A percentile compares a stretch with the other conserved stretches of the same genome.
Conservation (phyloP, 92 coral and sea anemone genomes). For the Paragorgia papillata region DNA sequence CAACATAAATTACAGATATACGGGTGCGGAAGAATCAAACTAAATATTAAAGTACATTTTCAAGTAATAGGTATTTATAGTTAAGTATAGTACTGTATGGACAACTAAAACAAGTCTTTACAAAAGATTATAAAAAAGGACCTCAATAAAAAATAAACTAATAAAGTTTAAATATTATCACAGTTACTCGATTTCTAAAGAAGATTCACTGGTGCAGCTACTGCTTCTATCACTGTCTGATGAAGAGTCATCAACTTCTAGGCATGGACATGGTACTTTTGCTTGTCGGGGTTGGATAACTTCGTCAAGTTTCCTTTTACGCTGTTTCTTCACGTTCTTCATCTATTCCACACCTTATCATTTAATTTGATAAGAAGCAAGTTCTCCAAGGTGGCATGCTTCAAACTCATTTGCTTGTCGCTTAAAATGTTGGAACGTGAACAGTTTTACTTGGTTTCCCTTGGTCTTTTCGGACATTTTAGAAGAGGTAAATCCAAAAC, state of each 20-base stretch:
- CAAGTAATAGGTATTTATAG: too few relatives aligned
- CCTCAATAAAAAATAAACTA: not conserved
- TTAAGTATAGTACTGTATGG: too few relatives aligned
- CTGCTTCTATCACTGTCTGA: too few relatives aligned
- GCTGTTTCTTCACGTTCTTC: not conserved
- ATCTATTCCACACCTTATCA: not conserved
- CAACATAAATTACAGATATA: too few relatives aligned
- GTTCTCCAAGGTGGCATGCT: slow-evolving; percentile 11
- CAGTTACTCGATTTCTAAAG: not conserved
- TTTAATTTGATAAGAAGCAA: slow-evolving; percentile 2
- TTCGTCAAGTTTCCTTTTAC: slow-evolving; percentile 3
- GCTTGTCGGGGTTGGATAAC: not conserved
- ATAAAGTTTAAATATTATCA: not conserved
- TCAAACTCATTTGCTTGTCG: not conserved
- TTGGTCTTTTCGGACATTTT: too few relatives aligned
- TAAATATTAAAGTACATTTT: too few relatives aligned
- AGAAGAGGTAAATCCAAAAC: too few relatives aligned
- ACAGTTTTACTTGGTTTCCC: too few relatives aligned
- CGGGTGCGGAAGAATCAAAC: too few relatives aligned
- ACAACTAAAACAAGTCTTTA: too few relatives aligned
- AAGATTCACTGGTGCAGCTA: not conserved
- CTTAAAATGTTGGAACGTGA: too few relatives aligned
- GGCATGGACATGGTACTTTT: not conserved
- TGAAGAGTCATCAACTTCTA: too few relatives aligned
- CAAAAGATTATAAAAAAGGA: not conserved